phyloP scores from a whole-genome alignment of 2,797 vertebrate species.

The Notamacropus eugenii region DNA sequence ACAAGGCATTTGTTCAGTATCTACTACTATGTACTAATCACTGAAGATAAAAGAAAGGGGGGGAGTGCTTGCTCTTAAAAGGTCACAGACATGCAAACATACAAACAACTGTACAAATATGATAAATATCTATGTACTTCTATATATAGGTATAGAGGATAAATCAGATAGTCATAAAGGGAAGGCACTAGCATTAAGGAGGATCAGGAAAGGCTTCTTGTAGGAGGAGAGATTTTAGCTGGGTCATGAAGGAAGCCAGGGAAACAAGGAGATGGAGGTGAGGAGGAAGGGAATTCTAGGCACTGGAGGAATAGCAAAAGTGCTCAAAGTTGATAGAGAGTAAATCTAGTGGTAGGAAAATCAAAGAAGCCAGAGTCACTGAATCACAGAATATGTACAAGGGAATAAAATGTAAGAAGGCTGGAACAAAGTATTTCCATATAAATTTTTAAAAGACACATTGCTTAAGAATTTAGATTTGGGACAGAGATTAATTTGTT shows the following conservation, averaged over 20 bases:
- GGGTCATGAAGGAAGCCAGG: not conserved
- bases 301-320: not conserved
- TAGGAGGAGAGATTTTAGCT: not conserved
- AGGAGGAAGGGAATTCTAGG: not conserved
- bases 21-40: not conserved
- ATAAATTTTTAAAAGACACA: not conserved
- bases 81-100: not conserved
- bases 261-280: not conserved
- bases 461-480: not conserved
- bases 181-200: not conserved
- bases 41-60: not conserved
- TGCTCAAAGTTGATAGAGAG: not conserved
- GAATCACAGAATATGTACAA: not conserved
- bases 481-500: not conserved
- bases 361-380: not conserved
- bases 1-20: not conserved
- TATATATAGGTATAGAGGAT: not conserved
- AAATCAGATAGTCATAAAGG: not conserved
- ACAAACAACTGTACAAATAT: not conserved
- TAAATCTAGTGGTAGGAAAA: not conserved
- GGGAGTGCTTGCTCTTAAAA: not conserved
- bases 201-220: not conserved
- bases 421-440: not conserved
- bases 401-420: not conserved
- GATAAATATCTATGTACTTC: not conserved